Percentiles rank a stretch among this genome's conserved stretches.
phyloP scores from a whole-genome alignment of 1,140 invertebrate species.

The Rhysida immarginata region DNA sequence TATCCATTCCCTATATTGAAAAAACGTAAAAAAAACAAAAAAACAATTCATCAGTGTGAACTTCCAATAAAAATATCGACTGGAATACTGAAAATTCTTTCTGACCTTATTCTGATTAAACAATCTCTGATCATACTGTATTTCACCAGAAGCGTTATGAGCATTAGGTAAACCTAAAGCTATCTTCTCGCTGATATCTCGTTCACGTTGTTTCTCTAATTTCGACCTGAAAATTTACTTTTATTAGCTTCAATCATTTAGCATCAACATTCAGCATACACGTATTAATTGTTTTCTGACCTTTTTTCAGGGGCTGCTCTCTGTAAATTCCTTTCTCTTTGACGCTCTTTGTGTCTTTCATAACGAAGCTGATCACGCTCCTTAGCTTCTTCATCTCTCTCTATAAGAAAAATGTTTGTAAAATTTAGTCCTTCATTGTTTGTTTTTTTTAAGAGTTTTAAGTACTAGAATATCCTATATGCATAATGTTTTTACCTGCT shows the following conservation, averaged over 20 bases:
- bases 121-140: slow-evolving; percentile 86
- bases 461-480: too few relatives aligned
- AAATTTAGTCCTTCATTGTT: too few relatives aligned
- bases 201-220: slow-evolving; percentile 75
- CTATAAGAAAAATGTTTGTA: too few relatives aligned
- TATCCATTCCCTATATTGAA: slow-evolving; percentile 59
- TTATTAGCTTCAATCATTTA: too few relatives aligned
- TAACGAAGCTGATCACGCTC: slow-evolving; percentile 80
- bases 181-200: slow-evolving; percentile 97
- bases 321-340: slow-evolving; percentile 80
- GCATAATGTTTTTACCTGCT: slow-evolving; percentile 19
- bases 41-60: too few relatives aligned
- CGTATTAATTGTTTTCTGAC: too few relatives aligned
- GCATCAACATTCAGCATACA: too few relatives aligned
- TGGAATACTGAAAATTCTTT: not conserved
- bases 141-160: slow-evolving; percentile 47
- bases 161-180: slow-evolving; percentile 90
- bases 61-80: too few relatives aligned
- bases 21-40: not conserved
- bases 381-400: slow-evolving; percentile 53
- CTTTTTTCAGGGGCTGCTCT: slow-evolving; percentile 88
- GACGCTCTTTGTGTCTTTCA: slow-evolving; percentile 80
- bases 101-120: slow-evolving; percentile 73
- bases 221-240: slow-evolving; percentile 38
- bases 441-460: too few relatives aligned